A percentile compares a stretch with the other conserved stretches of the same genome.
Evolutionary conservation across 1,140 invertebrate genomes (phyloP).

Genomic region (Bombyx mori): DNA sequence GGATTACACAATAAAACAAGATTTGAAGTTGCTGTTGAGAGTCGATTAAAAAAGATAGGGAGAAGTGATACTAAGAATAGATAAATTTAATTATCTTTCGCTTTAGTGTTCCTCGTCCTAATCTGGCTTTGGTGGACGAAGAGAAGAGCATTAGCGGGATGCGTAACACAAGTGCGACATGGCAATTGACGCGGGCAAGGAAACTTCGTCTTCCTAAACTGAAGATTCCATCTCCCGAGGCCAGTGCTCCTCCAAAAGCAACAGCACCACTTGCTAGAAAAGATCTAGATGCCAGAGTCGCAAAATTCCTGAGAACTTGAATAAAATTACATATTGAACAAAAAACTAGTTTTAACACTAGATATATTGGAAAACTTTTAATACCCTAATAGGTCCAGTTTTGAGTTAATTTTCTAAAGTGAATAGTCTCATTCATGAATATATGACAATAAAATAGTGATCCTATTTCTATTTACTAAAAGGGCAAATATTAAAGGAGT

Average conservation of each 20-base stretch:
- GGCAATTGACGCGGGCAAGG: conserved; percentile 52
- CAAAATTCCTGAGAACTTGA: conserved; percentile 27
- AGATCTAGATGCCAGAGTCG: conserved; percentile 44
- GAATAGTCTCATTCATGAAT: too few species aligned
- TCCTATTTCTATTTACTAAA: too few species aligned
- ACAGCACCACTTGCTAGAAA: conserved; percentile 36
- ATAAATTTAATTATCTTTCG: too few species aligned
- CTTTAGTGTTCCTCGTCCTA: conserved; percentile 35
- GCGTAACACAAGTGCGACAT: conserved; percentile 35
- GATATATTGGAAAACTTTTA: not conserved
- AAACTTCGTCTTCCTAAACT: conserved; percentile 42
- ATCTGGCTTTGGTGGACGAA: conserved; percentile 30
- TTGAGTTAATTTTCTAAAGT: not conserved
- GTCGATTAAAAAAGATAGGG: too few species aligned
- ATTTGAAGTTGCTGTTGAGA: too few species aligned
- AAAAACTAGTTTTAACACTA: conserved; percentile 5
- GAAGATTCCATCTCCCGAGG: conserved; percentile 32
- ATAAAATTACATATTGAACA: conserved; percentile 16
- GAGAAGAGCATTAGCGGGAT: conserved; percentile 28
- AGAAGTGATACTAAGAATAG: too few species aligned
- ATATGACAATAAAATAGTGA: too few species aligned
- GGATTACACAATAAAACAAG: too few species aligned
- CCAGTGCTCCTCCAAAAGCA: conserved; percentile 30
- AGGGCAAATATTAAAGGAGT: too few species aligned
- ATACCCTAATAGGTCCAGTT: not conserved